phyloP scores from a whole-genome alignment of 1,140 invertebrate species.

The Orius insidiosus region DNA sequence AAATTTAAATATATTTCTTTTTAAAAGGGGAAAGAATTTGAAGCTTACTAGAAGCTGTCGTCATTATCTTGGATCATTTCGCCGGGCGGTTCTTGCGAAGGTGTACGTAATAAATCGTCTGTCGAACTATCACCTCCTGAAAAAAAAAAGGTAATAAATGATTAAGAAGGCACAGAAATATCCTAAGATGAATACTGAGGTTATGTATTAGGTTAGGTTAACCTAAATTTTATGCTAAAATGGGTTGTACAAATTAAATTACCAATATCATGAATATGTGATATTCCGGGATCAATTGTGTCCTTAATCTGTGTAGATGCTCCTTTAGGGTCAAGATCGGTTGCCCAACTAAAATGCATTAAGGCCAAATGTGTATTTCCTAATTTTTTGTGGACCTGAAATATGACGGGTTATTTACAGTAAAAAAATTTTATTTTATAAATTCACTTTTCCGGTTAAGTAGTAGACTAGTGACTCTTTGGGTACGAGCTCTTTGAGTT shows the following conservation, averaged over 20 bases:
- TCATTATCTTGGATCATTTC: conserved; percentile 3
- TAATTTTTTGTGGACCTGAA: conserved; percentile 86
- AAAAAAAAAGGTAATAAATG: background rate
- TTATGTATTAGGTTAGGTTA: background rate
- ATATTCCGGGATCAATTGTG: conserved; percentile 62
- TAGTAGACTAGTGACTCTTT: conserved; percentile 98
- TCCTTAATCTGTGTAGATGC: conserved; percentile 95
- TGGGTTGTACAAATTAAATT: background rate
- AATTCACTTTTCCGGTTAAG: conserved; percentile 76
- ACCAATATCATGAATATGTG: conserved; percentile 25
- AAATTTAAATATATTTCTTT: too few species aligned
- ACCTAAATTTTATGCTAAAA: background rate
- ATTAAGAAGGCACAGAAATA: background rate
- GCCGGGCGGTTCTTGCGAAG: conserved; percentile 1
- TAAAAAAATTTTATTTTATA: background rate
- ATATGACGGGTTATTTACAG: background rate
- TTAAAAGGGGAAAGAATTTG: too few species aligned
- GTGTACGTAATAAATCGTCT: background rate
- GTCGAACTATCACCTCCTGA: background rate
- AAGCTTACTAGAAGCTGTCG: conserved; percentile 6
- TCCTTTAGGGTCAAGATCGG: conserved; percentile 95
- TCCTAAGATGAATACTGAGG: background rate
- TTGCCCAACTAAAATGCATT: conserved; percentile 98
- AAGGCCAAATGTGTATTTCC: conserved; percentile 91
- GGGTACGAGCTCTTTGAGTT: conserved; percentile 90